Evolutionary conservation across 1,140 invertebrate genomes (phyloP).

Genomic region (Mamestra configurata): DNA sequence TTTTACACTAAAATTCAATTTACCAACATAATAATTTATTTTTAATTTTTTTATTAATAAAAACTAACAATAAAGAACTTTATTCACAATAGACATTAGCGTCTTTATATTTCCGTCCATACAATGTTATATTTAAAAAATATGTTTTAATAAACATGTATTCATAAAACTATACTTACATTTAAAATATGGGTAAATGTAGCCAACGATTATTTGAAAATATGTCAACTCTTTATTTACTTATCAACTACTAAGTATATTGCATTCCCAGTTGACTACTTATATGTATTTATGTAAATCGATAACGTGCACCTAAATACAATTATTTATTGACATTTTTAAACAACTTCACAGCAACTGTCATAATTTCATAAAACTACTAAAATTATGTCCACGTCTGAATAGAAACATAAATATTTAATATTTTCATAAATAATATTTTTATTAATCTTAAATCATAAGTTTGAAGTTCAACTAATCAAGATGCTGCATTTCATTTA

Average conservation of each 20-base stretch:
- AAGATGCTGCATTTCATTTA: background rate
- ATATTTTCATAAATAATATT: background rate
- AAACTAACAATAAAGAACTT: too few relatives aligned
- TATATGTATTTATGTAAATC: conserved; percentile 30
- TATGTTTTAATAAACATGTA: background rate
- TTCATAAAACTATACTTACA: too few relatives aligned
- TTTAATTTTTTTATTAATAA: too few relatives aligned
- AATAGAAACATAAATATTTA: conserved; percentile 1
- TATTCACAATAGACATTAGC: too few relatives aligned
- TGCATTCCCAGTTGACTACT: background rate
- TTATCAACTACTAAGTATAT: background rate
- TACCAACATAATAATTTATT: too few relatives aligned
- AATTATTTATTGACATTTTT: conserved; percentile 30
- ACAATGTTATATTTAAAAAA: too few relatives aligned
- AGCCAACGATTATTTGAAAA: too few relatives aligned
- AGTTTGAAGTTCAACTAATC: background rate
- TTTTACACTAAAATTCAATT: too few relatives aligned
- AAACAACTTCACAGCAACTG: conserved; percentile 33
- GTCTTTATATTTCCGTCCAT: too few relatives aligned
- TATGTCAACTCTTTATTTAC: background rate
- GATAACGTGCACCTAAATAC: background rate
- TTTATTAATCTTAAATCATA: background rate
- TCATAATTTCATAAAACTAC: conserved; percentile 16
- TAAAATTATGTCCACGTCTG: conserved; percentile 12
- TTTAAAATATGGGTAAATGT: too few relatives aligned